phyloP scores from a whole-genome alignment of 2,797 vertebrate genomes.

The Schizopygopsis malacanthus region DNA sequence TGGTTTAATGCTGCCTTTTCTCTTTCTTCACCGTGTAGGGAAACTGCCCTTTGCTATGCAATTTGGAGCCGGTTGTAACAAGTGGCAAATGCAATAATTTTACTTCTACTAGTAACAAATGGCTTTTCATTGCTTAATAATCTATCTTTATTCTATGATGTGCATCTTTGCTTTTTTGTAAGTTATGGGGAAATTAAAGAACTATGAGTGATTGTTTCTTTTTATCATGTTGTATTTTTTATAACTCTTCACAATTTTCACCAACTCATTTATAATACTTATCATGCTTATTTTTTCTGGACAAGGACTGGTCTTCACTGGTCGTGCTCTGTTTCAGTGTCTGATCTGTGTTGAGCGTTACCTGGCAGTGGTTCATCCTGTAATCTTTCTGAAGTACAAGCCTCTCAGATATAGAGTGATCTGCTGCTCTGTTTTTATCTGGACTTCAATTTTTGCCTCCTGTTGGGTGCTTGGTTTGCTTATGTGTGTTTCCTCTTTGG shows the following conservation, averaged over 20 bases:
- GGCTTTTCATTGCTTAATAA: neutral
- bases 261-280: accelerated
- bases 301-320: neutral
- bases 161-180: neutral
- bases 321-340: conserved; percentile 49
- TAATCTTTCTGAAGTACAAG: conserved; percentile 56
- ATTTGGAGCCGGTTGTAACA: neutral
- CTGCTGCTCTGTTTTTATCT: conserved; percentile 29
- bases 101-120: neutral
- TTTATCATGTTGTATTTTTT: neutral
- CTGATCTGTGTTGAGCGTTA: conserved; percentile 58
- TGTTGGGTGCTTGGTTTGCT: neutral
- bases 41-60: conserved; percentile 6
- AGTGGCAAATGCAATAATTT: conserved; percentile 14
- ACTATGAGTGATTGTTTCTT: neutral
- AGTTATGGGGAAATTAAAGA: neutral
- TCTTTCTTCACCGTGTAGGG: conserved; percentile 24
- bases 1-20: conserved; percentile 28
- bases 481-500: neutral
- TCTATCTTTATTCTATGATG: neutral
- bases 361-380: conserved; percentile 57
- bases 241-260: neutral
- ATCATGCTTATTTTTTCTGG: neutral
- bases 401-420: conserved; percentile 57
- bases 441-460: conserved; percentile 3